Conservation (phyloP, 2,797 vertebrate genomes). For the Austrolebias charrua region DNA sequence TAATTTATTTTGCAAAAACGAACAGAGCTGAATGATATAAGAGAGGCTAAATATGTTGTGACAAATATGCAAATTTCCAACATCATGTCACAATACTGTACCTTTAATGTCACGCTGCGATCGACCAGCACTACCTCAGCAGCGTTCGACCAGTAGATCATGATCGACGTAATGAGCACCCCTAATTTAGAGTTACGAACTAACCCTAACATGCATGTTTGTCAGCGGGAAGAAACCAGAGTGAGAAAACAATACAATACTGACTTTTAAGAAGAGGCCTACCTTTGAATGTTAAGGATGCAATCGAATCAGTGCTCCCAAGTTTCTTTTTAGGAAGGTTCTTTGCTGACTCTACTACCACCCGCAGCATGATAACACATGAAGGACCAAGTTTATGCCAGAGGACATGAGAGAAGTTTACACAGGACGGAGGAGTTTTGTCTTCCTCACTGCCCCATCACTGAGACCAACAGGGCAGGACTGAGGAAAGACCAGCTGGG, state of each 20-base stretch:
- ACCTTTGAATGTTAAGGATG: conserved; percentile 92
- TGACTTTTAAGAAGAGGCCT: conserved; percentile 45
- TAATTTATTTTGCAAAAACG: too few relatives aligned
- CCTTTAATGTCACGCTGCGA: too few relatives aligned
- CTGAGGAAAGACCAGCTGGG: conserved; percentile 12
- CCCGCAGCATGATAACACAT: conserved; percentile 86
- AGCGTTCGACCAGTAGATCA: too few relatives aligned
- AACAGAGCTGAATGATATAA: too few relatives aligned
- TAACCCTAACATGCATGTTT: too few relatives aligned
- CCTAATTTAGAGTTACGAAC: too few relatives aligned
- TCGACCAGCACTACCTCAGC: too few relatives aligned
- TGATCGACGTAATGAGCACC: too few relatives aligned
- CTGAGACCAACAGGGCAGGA: conserved; percentile 19
- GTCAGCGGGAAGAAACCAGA: too few relatives aligned
- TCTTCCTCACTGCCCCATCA: conserved; percentile 56
- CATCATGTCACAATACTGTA: too few relatives aligned
- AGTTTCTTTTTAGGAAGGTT: conserved; percentile 90
- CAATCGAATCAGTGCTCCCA: conserved; percentile 90
- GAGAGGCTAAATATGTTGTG: too few relatives aligned
- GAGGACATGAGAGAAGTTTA: not conserved
- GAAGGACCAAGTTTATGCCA: not conserved
- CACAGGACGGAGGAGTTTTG: not conserved
- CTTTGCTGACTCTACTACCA: conserved; percentile 89
- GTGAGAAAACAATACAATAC: not conserved
- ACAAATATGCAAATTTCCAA: too few relatives aligned